Conservation (phyloP, 92 coral and sea anemone genomes). For the Virgularia gustaviana region DNA sequence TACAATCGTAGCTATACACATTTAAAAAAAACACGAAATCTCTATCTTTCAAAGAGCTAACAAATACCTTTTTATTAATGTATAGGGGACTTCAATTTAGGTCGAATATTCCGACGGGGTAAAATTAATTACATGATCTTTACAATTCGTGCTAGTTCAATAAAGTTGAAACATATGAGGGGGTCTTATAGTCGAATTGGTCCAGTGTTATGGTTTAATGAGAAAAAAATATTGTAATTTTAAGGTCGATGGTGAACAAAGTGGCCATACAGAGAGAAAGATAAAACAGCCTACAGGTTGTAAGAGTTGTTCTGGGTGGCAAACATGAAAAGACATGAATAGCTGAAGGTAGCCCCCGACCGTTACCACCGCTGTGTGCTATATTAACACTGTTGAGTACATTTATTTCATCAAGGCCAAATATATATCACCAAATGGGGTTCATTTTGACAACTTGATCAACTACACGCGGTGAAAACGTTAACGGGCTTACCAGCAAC, state of each 20-base stretch:
- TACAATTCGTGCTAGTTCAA: background rate
- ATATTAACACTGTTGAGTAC: slow-evolving; percentile 10
- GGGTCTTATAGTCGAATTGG: no score
- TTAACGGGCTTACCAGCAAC: slow-evolving; percentile 9
- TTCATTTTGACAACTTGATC: slow-evolving; percentile 11
- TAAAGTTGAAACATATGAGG: no score
- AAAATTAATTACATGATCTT: background rate
- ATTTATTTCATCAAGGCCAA: slow-evolving; percentile 9
- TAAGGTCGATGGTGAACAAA: background rate
- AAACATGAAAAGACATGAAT: slow-evolving; percentile 3
- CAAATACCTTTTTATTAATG: no score
- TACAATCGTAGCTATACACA: slow-evolving; percentile 5
- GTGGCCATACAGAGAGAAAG: background rate
- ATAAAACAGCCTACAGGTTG: background rate
- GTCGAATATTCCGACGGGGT: no score
- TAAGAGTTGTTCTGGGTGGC: slow-evolving; percentile 17
- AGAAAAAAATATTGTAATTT: background rate
- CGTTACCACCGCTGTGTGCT: slow-evolving; percentile 11
- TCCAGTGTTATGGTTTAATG: no score
- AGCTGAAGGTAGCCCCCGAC: background rate
- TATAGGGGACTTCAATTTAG: no score
- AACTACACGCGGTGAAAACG: slow-evolving; percentile 15
- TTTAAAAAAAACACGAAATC: background rate
- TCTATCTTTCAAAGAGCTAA: no score
- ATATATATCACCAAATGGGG: slow-evolving; percentile 22